Conservation (phyloP, 1,140 invertebrate species). For the Pogonognathellus flavescens region DNA sequence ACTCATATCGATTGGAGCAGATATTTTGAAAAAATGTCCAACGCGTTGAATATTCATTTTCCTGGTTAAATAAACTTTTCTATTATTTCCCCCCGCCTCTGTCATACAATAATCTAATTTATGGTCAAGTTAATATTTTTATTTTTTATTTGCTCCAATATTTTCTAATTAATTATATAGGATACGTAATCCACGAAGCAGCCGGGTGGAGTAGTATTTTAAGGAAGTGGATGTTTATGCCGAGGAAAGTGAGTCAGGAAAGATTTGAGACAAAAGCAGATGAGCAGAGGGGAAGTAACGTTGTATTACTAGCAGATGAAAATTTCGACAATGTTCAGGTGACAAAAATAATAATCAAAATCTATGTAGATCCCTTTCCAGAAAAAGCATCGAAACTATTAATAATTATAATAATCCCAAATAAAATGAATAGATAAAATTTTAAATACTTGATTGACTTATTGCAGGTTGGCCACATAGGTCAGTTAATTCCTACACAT, state of each 20-base stretch:
- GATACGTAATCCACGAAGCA: slow-evolving; percentile 97
- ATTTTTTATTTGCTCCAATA: no score
- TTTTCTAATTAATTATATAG: no score
- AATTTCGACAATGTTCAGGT: slow-evolving; percentile 82
- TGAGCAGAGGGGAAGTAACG: slow-evolving; percentile 90
- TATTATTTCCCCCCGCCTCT: neutral
- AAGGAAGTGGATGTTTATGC: slow-evolving; percentile 94
- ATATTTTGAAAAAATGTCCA: slow-evolving; percentile 73
- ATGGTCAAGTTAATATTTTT: neutral
- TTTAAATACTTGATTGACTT: neutral
- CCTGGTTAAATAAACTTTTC: slow-evolving; percentile 74
- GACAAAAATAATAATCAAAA: neutral
- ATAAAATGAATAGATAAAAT: neutral
- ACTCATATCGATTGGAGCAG: slow-evolving; percentile 82
- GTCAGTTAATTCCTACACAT: slow-evolving; percentile 80
- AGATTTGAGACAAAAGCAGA: slow-evolving; percentile 91
- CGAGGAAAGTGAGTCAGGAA: slow-evolving; percentile 88
- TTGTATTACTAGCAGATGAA: slow-evolving; percentile 87
- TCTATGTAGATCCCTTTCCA: no score
- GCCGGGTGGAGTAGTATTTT: slow-evolving; percentile 88
- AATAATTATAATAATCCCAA: slow-evolving; percentile 9
- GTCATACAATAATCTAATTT: neutral
- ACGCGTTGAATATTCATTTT: slow-evolving; percentile 76
- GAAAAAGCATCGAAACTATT: neutral
- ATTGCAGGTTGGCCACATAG: slow-evolving; percentile 75